These are phyloP conservation scores for Salmo trutta DNA, from an alignment of 2,797 vertebrate genomes.

Conservation along the genomic window DNA sequence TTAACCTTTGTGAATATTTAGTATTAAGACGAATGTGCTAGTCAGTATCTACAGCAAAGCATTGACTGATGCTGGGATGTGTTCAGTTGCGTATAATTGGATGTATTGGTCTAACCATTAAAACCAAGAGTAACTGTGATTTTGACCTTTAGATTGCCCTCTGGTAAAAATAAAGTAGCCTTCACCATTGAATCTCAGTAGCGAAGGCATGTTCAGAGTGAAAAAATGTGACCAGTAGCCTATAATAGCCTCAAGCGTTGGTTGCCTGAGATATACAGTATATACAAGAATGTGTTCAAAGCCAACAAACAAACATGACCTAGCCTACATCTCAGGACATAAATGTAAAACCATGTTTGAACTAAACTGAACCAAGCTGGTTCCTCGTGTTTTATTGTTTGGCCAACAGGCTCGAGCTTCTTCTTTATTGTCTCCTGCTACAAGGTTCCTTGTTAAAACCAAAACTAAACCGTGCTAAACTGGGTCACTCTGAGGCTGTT, in stretches of 20 bases:
- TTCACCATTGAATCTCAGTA: background rate
- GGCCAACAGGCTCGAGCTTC: slow-evolving; percentile 19
- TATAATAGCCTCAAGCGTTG: background rate
- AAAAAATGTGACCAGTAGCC: background rate
- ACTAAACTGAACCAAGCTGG: slow-evolving; percentile 9
- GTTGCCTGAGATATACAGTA: background rate
- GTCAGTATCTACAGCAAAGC: background rate
- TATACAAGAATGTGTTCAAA: slow-evolving; percentile 12
- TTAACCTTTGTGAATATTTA: background rate
- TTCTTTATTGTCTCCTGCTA: background rate
- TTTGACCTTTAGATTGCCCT: background rate
- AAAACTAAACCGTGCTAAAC: slow-evolving; percentile 14
- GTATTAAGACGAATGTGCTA: background rate
- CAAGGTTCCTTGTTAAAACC: background rate
- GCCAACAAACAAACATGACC: slow-evolving; percentile 5
- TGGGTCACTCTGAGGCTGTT: background rate
- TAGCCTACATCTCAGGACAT: slow-evolving; percentile 5
- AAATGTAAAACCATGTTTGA: background rate
- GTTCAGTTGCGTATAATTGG: background rate
- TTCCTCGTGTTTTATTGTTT: slow-evolving; percentile 31
- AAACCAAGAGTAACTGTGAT: background rate
- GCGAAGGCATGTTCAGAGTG: background rate
- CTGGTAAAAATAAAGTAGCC: background rate
- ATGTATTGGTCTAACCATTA: background rate
- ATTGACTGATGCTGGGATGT: background rate